These are phyloP conservation scores for Pogonomyrmex californicus DNA, from an alignment of 1,140 invertebrate genomes.

Conservation along the genomic window DNA sequence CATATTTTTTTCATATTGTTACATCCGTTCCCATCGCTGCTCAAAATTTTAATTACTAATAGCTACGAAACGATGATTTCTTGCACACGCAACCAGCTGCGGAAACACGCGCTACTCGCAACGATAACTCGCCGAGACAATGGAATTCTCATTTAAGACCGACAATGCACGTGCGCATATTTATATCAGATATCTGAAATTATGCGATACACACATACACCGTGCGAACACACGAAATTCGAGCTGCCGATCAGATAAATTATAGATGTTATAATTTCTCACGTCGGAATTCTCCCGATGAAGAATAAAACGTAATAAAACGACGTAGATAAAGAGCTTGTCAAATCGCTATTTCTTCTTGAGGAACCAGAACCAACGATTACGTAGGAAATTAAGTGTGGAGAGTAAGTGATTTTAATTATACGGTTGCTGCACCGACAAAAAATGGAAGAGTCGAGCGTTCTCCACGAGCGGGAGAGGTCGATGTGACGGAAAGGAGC, in stretches of 20 bases:
- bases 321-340: background rate
- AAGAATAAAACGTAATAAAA: background rate
- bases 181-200: constrained; percentile 51
- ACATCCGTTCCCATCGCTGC: constrained; percentile 66
- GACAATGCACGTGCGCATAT: constrained; percentile 54
- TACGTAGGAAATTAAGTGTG: background rate
- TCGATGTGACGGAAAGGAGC: constrained; percentile 49
- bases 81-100: constrained; percentile 39
- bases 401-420: background rate
- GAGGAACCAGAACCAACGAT: background rate
- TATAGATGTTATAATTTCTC: background rate
- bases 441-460: background rate
- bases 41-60: constrained; percentile 64
- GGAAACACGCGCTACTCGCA: constrained; percentile 37
- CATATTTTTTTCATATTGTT: background rate
- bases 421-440: background rate
- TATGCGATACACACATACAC: background rate
- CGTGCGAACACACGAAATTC: constrained; percentile 45
- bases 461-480: background rate
- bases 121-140: constrained; percentile 54
- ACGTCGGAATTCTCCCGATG: background rate
- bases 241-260: background rate
- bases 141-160: constrained; percentile 49
- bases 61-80: constrained; percentile 53
- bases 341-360: background rate